Evolutionary conservation across 2,113 vertebrate genomes (phyloP), one percentile per base, ranked within the genome.

Genomic region (Peromyscus leucopus): DNA sequence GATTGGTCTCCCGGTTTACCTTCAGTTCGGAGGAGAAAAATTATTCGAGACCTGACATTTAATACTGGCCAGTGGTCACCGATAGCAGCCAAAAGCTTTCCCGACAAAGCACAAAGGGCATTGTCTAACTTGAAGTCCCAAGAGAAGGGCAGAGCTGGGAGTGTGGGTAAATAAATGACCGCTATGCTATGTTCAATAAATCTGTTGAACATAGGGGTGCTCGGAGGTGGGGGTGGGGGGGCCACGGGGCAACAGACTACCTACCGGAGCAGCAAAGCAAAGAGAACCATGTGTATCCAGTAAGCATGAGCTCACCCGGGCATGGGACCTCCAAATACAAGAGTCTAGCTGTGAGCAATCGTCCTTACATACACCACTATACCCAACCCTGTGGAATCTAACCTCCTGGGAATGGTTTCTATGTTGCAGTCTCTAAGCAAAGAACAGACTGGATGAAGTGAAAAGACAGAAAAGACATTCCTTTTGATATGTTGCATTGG

Each of bases 31-130:
- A 57, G 72, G 48, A 55, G 65, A 96, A 87, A 87, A 36, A 97
- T 92, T 75, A 88, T 94, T 39, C 5, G 0, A 46, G 36, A 59
- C 63, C 74, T 94, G 95, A 96, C 83, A 96, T 93, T 89, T 61
- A 96, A 93, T 95, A 61, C 79, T 21, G 59, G 28, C 42, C 74
- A 0, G 46, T 7, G 78, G 94, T 91, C 93, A 69, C 55, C 94
- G 95, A 94, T 82, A 93, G 74, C 89, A 67, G 16, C 89, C 42
- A 42, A 96, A 57, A 93, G 94, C 96, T 95, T 96, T 86, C 39
- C 87, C 75, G 63, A 75, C 93, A 93, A 79, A 93, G 67, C 63
- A 69, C 21, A 72, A 83, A 28, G 21, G 91, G 71, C 75, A n/a
- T 8, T 31, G 51, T 80, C 93, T 82, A 3, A 93, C 28, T 84